These are phyloP conservation scores for Grus americana DNA, from an alignment of 2,113 vertebrate genomes.

Conservation along the genomic window DNA sequence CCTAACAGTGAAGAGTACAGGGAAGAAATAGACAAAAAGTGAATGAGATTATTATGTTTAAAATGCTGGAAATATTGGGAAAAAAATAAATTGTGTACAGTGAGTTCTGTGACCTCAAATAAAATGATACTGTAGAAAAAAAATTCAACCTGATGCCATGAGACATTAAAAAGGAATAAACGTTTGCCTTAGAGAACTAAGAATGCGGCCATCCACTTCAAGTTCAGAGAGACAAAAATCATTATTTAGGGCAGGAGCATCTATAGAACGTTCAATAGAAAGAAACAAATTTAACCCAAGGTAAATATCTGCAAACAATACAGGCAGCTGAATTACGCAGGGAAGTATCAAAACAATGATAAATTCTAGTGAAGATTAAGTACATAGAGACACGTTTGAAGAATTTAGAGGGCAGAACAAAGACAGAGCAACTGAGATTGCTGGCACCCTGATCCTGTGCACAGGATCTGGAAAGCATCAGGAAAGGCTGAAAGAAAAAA, in stretches of 20 bases:
- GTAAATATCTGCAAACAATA: conserved; percentile 6
- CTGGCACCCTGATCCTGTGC: not conserved
- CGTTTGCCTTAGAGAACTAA: not conserved
- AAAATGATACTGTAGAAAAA: not conserved
- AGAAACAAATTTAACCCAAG: not conserved
- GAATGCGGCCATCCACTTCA: not conserved
- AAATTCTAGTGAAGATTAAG: not conserved
- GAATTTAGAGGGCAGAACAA: conserved; percentile 14
- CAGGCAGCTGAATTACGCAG: not conserved
- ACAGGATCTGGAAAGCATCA: conserved; percentile 48
- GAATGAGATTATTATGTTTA: not conserved
- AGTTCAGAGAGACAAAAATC: not conserved
- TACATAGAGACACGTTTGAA: not conserved
- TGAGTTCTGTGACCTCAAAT: not conserved
- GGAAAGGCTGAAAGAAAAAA: conserved; percentile 15
- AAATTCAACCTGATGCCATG: not conserved
- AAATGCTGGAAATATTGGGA: not conserved
- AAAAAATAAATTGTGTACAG: not conserved
- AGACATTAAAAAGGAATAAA: not conserved
- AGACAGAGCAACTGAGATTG: not conserved
- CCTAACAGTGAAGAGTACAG: not conserved
- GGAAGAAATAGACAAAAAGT: not conserved
- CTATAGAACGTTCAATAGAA: not conserved
- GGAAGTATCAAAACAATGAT: not conserved
- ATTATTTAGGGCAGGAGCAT: not conserved